These are phyloP conservation scores for Plecturocebus donacophilus DNA, from an alignment of 2,113 vertebrate species.

Conservation along the genomic window DNA sequence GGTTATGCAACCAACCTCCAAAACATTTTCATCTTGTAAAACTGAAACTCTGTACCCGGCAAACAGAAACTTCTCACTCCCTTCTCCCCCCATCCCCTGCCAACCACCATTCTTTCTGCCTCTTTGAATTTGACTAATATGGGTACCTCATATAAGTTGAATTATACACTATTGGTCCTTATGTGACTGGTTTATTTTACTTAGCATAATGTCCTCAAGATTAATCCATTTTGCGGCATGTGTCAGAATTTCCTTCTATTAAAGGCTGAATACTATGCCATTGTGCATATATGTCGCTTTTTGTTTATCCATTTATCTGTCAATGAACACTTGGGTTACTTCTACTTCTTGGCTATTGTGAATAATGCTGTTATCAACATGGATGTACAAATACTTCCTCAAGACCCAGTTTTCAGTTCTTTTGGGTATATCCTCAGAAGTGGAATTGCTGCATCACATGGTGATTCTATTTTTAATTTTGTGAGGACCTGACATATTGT, in stretches of 20 bases:
- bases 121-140: not conserved
- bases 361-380: not conserved
- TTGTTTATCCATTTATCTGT: not conserved
- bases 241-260: not conserved
- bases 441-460: not conserved
- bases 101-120: not conserved
- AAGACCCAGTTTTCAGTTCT: not conserved
- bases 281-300: not conserved
- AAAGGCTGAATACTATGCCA: not conserved
- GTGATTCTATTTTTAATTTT: not conserved
- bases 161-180: not conserved
- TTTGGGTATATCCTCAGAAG: not conserved
- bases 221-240: not conserved
- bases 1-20: not conserved
- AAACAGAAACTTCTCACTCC: not conserved
- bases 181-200: not conserved
- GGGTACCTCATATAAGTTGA: not conserved
- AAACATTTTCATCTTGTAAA: not conserved
- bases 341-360: not conserved
- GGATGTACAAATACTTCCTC: not conserved
- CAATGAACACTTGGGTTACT: not conserved
- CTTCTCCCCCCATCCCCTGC: too few relatives aligned
- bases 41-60: not conserved
- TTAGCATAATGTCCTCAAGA: not conserved
- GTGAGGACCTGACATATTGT: not conserved